Evolutionary conservation across 2,113 vertebrate species (phyloP).

Genomic region (Campylomormyrus tamandua): DNA sequence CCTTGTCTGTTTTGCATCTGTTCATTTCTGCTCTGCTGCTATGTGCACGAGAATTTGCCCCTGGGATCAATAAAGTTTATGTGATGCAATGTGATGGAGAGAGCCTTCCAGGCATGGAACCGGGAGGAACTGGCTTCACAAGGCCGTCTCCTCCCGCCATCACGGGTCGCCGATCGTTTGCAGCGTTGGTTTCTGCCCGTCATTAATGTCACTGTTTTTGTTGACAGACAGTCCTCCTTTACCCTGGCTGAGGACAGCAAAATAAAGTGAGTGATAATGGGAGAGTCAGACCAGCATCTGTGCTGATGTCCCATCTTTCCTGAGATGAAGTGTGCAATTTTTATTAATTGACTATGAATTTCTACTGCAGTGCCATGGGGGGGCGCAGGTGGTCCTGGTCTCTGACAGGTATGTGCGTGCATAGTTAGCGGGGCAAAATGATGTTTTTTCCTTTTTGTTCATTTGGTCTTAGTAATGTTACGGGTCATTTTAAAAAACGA

Average conservation of each 20-base stretch:
- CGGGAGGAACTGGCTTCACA: not conserved
- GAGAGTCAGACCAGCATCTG: not conserved
- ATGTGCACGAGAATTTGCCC: not conserved
- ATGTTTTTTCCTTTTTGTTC: not conserved
- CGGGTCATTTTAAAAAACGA: not conserved
- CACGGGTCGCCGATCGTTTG: no score
- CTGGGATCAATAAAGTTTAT: not conserved
- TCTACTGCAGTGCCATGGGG: not conserved
- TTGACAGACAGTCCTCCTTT: not conserved
- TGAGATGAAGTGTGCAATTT: not conserved
- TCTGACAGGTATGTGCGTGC: not conserved
- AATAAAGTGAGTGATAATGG: not conserved
- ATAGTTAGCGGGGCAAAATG: not conserved
- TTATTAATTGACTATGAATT: not conserved
- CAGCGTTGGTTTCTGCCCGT: not conserved
- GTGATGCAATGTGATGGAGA: not conserved
- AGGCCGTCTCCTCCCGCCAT: not conserved
- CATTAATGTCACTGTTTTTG: not conserved
- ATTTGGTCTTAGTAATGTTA: not conserved
- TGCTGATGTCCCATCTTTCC: not conserved
- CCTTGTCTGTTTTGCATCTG: not conserved
- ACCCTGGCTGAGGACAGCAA: no score
- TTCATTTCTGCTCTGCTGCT: not conserved
- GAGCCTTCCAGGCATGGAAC: not conserved
- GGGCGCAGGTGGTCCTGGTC: not conserved